Base-by-base conservation (phyloP, 2,113 vertebrate species). In the Cebus imitator region DNA sequence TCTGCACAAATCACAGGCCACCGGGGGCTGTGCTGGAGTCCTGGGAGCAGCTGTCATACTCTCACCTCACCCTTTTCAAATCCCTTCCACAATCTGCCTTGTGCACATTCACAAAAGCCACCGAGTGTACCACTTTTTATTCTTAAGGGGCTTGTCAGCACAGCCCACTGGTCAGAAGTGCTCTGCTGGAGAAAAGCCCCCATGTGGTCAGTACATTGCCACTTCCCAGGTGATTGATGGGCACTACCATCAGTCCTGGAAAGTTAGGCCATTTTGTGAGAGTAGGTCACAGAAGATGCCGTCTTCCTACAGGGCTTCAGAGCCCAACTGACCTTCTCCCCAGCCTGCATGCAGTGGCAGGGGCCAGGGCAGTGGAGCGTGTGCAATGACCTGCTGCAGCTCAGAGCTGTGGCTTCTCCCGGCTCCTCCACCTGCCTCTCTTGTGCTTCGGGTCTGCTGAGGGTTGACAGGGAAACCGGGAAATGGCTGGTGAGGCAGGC, bases 1-100 rank as follows among this genome's bases (percentile, higher is more conserved):
- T 94, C 96, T 96, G 95, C 87, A 95, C 91, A 87, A 95, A 66
- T 50, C 8, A 0, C 57, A 87, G 91, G 85, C 85, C 93, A 21
- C 13, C 8, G 50, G 81, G 72, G 96, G 32, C 72, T 64, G 76
- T 13, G 30, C 27, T 92, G 87, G 14, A 8, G 7, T 88, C 66
- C 61, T 3, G 2, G 9, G 90, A 94, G 83, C 96, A 96, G 87
- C 94, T 95, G 93, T 68, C 73, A 93, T 45, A n/a, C 78, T 64
- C 78, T 89, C 66, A 12, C 61, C 84, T 58, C 52, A 13, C 90
- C 32, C 83, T 91, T 94, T 45, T 70, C 89, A 85, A 64, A 55
- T 83, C 52, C 82, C 68, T 90, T 84, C 68, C 58, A 66, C 45
- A 64, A 55, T 45, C 18, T 0, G 37, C 78, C 40, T 83, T 13